Evolutionary conservation across 1,140 invertebrate genomes (phyloP), one percentile per base, ranked within the genome.

Genomic region (Protaetia brevitarsis): DNA sequence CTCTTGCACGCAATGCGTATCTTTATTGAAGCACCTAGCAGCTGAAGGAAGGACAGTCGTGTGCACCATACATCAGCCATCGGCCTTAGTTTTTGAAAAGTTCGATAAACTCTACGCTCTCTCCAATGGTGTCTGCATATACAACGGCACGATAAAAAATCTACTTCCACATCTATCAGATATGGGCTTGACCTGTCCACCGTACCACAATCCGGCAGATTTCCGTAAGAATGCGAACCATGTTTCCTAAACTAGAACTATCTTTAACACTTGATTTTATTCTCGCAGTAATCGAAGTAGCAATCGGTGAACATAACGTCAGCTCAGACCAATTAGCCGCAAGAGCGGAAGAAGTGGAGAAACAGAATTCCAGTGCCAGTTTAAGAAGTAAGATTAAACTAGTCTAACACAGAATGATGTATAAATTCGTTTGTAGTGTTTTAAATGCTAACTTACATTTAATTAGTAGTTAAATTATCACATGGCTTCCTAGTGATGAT

Each of bases 11-110:
- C 93, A 96, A 74, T 91, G 94, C 74, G 87, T 97, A 64, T 86
- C 87, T 36, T 77, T 95, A 23, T 79, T 95, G 19, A 89, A 94
- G 79, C 85, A 88, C 64, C 78, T 98, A 51, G 94, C 95, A 0
- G 79, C 86, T 61, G 93, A 95, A 73, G 94, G 93, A 1, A 83
- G 95, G 31, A 97, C 94, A 0, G 89, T 99, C 28, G 88, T 98
- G 56, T 95, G 94, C 73, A 98, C 95, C 2, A 97, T 99, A 71
- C 96, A 99, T 80, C 96, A 98, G 76, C 96, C 96, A 0, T 95
- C 92, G 72, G 95, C 96, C 2, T 84, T 96, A 71, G 83, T 97
- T 6, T 97, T 98, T 74, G 94, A 97, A 79, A 97, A 95, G 87
- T 98, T 98, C 76, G 96, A 98, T 77, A 87, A 93, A 72, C 81